Evolutionary conservation across 1,140 invertebrate genomes (phyloP).

Genomic region (Drusus annulatus): DNA sequence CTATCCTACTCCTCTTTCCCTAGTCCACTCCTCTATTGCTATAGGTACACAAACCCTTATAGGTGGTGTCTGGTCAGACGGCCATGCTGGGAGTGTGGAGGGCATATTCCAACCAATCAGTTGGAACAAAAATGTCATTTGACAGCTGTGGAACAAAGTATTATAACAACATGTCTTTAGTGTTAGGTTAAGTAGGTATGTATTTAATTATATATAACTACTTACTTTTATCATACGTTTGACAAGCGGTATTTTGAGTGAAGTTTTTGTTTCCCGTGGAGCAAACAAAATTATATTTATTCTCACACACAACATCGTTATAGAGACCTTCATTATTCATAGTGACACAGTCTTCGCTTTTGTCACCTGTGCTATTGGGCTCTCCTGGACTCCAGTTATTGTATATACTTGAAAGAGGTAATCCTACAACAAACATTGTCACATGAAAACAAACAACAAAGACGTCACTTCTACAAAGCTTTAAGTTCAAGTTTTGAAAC

Average conservation of each 20-base stretch:
- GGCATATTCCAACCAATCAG: too few relatives aligned
- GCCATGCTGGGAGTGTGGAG: too few relatives aligned
- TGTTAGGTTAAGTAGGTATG: too few relatives aligned
- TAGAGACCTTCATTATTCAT: conserved; percentile 12
- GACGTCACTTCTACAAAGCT: not conserved
- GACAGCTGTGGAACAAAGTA: too few relatives aligned
- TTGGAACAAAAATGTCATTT: too few relatives aligned
- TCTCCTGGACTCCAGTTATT: conserved; percentile 38
- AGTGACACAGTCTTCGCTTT: conserved; percentile 47
- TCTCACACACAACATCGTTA: conserved; percentile 14
- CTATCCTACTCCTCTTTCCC: too few relatives aligned
- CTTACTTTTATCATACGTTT: conserved; percentile 27
- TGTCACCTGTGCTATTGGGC: conserved; percentile 37
- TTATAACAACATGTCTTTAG: too few relatives aligned
- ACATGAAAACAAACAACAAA: not conserved
- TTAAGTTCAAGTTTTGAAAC: not conserved
- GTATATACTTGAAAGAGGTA: conserved; percentile 14
- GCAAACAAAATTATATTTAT: conserved; percentile 30
- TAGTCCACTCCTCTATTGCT: too few relatives aligned
- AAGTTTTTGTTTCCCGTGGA: conserved; percentile 19
- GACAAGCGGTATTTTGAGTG: not conserved
- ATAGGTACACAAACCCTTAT: too few relatives aligned
- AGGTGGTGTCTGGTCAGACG: too few relatives aligned
- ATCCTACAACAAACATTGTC: conserved; percentile 15
- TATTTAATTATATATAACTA: not conserved